These are phyloP conservation scores for Dendropsophus ebraccatus DNA, from an alignment of 2,113 vertebrate species.

Conservation along the genomic window DNA sequence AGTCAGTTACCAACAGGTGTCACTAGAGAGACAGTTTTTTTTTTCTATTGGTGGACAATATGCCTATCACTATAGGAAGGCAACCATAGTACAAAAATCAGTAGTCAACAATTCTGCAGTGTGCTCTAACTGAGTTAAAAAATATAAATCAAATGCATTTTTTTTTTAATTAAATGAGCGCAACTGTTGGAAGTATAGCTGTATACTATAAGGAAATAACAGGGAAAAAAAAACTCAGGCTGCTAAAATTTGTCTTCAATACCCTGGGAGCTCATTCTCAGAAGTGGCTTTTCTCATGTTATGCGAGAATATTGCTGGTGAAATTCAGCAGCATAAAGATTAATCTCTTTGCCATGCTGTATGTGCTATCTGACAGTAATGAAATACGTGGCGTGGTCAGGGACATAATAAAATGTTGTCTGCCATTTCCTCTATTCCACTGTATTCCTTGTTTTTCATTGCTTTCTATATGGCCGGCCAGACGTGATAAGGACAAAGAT, in stretches of 20 bases:
- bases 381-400: not conserved
- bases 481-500: not conserved
- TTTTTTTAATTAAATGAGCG: not conserved
- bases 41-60: no score
- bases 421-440: not conserved
- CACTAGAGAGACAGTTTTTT: no score
- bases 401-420: not conserved
- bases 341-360: not conserved
- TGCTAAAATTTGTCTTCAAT: not conserved
- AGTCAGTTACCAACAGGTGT: no score
- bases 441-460: not conserved
- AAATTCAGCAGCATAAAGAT: slow-evolving; percentile 7
- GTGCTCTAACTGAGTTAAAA: not conserved
- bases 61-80: not conserved
- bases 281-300: not conserved
- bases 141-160: no score
- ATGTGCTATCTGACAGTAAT: slow-evolving; percentile 2
- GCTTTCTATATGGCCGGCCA: not conserved
- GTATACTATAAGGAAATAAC: not conserved
- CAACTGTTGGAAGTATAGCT: not conserved
- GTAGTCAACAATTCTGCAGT: not conserved
- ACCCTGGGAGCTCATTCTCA: not conserved
- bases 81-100: not conserved
- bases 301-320: not conserved
- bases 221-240: not conserved